phyloP scores from a whole-genome alignment of 2,113 vertebrate species.

The Pyrgilauda ruficollis region DNA sequence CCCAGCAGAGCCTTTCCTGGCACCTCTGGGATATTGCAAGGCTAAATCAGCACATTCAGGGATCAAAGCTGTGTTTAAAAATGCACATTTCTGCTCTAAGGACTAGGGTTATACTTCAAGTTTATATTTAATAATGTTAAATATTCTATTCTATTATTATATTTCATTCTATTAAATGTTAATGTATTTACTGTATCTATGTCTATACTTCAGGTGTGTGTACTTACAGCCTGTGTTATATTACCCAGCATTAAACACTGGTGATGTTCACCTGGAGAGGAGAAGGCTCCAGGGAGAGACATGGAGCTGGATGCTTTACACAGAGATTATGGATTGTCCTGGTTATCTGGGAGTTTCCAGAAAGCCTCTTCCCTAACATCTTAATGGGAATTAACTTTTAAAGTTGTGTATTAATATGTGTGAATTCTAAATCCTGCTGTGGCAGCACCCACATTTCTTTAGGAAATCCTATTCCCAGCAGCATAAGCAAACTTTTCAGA shows the following conservation, averaged over 20 bases:
- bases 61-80: neutral
- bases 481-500: neutral
- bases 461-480: neutral
- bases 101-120: neutral
- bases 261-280: rapidly evolving
- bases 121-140: neutral
- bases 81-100: neutral
- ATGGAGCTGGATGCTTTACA: neutral
- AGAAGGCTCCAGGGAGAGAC: neutral
- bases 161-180: neutral
- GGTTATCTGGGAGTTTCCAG: neutral
- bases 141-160: neutral
- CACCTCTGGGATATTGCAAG: neutral
- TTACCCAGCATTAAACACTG: neutral
- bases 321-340: neutral
- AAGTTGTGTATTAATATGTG: neutral
- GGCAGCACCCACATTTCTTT: neutral
- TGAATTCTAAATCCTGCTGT: neutral
- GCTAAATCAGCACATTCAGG: neutral
- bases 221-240: neutral
- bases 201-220: neutral
- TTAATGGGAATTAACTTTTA: neutral
- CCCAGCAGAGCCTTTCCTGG: neutral
- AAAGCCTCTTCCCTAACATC: neutral
- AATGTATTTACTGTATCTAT: neutral